A percentile compares a stretch with the other conserved stretches of the same genome.
Conservation (phyloP, 2,113 vertebrate genomes). For the Plotosus lineatus region DNA sequence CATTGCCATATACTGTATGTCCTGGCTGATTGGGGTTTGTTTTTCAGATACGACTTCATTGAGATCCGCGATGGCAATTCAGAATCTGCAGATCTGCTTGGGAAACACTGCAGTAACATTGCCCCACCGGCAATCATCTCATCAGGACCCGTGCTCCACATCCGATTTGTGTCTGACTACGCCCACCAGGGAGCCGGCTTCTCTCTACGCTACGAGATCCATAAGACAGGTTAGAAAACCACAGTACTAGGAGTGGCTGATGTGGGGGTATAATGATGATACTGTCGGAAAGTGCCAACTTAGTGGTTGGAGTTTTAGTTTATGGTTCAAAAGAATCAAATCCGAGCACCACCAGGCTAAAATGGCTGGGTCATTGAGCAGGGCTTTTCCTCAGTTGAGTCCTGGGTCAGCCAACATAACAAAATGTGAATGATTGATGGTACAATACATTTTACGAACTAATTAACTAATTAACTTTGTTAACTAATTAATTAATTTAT, state of each 20-base stretch:
- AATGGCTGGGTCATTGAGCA: not conserved
- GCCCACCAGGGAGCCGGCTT: constrained; percentile 97
- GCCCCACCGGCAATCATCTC: constrained; percentile 95
- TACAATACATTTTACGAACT: too few species aligned
- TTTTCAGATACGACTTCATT: constrained; percentile 90
- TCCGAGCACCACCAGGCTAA: not conserved
- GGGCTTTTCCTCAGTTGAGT: not conserved
- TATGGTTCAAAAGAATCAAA: not conserved
- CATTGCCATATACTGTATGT: constrained; percentile 16
- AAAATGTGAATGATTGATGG: not conserved
- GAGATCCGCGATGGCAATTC: constrained; percentile 94
- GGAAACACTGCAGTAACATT: constrained; percentile 96
- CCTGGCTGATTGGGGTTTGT: constrained; percentile 44
- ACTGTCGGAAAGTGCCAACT: too few species aligned
- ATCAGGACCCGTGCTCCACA: constrained; percentile 87
- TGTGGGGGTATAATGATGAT: not conserved
- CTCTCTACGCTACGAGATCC: constrained; percentile 97
- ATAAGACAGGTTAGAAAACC: constrained; percentile 85
- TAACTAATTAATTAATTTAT: too few species aligned
- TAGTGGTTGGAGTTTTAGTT: not conserved
- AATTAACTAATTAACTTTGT: too few species aligned
- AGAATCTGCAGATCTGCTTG: constrained; percentile 85
- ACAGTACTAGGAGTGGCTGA: not conserved
- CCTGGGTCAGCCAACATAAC: not conserved
- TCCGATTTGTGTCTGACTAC: constrained; percentile 96